Evolutionary conservation across 2,113 vertebrate species (phyloP), one percentile per base, ranked within the genome.

Genomic region (Ceyx cyanopectus): DNA sequence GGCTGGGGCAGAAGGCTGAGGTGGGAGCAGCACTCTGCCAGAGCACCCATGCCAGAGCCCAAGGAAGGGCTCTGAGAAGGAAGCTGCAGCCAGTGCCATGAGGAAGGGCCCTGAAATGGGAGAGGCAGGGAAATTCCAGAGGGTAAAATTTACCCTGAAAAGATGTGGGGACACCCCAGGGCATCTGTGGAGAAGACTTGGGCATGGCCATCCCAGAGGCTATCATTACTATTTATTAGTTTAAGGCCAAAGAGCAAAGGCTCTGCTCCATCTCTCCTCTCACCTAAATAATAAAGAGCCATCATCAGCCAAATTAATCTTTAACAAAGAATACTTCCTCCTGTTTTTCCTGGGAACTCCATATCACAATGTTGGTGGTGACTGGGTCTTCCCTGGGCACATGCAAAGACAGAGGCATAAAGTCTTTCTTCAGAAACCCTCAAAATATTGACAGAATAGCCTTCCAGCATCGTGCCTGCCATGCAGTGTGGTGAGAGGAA

Each of bases 171-270:
- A 63, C 37, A 69, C 26, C 32, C 60, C 62, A 43, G 58, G 80
- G 17, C 30, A 66, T 26, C 32, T 37, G 21, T 30, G 26, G 45
- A 89, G 72, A 79, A 91, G 18, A 65, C 8, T 29, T 65, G 26
- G 12, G 30, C 27, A 37, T 23, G 27, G 50, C 40, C 43, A 6
- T 63, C 40, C 10, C 27, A 75, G 78, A 65, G 41, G 58, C 45
- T 73, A 23, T 67, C 46, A 69, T 34, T 76, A 27, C 9, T 62
- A 23, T 57, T 86, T 86, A 63, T 60, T 63, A 72, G 23, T 46
- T 72, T 21, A 85, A 84, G 48, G 32, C 20, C 37, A 86, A 89
- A 92, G 48, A 81, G 48, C 65, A 84, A 90, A 92, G 75, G 43
- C 32, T 89, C 11, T 80, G 40, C 27, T 18, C 2, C 41, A 23